Evolutionary conservation across 2,113 vertebrate genomes (phyloP), one percentile per base, ranked within the genome.

Genomic region (Phodopus roborovskii): DNA sequence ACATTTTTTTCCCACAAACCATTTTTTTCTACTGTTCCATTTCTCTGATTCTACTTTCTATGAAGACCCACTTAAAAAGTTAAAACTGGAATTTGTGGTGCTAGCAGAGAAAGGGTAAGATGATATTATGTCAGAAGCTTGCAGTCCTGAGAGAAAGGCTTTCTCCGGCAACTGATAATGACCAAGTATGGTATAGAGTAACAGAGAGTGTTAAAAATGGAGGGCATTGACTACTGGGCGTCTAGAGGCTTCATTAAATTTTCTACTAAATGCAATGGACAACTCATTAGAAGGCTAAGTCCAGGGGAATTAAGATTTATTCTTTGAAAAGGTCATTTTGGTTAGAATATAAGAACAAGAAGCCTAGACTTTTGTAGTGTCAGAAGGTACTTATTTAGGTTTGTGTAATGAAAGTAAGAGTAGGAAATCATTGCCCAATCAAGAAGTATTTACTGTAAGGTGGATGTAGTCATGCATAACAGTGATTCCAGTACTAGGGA

Each of bases 201-300:
- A 62, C 81, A 58, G 53, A 39, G 26, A 70, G 39, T 75, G 39
- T 0, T 33, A 89, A 10, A 58, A 48, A 89, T 60, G 30, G 91
- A 50, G 79, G 6, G 22, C 22, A 86, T 24, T 75, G 30, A 64
- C 89, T 60, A 90, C 26, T 75, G 17, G 66, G 0, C 13, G 4
- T 24, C 24, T 91, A 88, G 0, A 39, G 73, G 28, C 33, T 28
- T 66, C 70, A 77, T 64, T 60, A 78, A 56, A 36, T 64, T 91
- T 87, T 68, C 71, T 91, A 93, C 78, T 91, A 64, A 87, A 77
- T 94, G 15, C 13, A 82, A 12, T 90, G n/a, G 20, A 45, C 13
- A 82, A 87, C 1, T 77, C 66, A 28, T 88, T 73, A 10, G 74
- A 88, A 73, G 17, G 15, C 56, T 83, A 83, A 88, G 64, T 28